These are phyloP conservation scores for Hemicrepidius hirtus DNA, from an alignment of 2,888 invertebrate genomes.

Conservation along the genomic window DNA sequence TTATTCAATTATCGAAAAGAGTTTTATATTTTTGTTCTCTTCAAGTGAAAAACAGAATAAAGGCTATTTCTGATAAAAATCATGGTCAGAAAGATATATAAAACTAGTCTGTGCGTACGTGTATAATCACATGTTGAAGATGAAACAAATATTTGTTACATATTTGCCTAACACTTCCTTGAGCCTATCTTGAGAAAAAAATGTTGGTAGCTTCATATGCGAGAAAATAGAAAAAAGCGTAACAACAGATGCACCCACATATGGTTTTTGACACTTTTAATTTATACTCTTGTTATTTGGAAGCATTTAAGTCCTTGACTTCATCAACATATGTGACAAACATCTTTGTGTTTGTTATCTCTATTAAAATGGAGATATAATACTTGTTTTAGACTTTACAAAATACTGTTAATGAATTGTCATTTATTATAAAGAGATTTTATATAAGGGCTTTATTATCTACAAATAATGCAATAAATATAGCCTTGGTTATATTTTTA, in stretches of 20 bases:
- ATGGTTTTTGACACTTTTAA: conserved; percentile 39
- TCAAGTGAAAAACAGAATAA: too few species aligned
- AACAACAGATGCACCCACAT: conserved; percentile 44
- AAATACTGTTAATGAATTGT: conserved; percentile 10
- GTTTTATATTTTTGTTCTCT: too few species aligned
- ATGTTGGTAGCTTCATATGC: background rate
- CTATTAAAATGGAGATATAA: conserved; percentile 20
- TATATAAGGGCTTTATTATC: background rate
- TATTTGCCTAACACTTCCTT: conserved; percentile 7
- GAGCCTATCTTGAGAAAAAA: conserved; percentile 4
- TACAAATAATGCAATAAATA: background rate
- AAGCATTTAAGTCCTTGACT: conserved; percentile 33
- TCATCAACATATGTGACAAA: conserved; percentile 37
- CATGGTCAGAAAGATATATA: too few species aligned
- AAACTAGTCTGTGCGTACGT: too few species aligned
- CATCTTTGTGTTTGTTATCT: conserved; percentile 26
- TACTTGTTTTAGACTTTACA: conserved; percentile 10
- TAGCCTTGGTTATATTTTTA: background rate
- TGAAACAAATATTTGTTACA: conserved; percentile 9
- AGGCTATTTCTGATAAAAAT: too few species aligned
- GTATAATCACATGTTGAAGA: too few species aligned
- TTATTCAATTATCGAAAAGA: too few species aligned
- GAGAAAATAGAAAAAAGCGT: conserved; percentile 21
- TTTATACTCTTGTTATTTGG: conserved; percentile 38
- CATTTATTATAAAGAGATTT: conserved; percentile 10